Evolutionary conservation across 1,140 invertebrate genomes (phyloP), one percentile per base, ranked within the genome.

Genomic region (Goniozus legneri): DNA sequence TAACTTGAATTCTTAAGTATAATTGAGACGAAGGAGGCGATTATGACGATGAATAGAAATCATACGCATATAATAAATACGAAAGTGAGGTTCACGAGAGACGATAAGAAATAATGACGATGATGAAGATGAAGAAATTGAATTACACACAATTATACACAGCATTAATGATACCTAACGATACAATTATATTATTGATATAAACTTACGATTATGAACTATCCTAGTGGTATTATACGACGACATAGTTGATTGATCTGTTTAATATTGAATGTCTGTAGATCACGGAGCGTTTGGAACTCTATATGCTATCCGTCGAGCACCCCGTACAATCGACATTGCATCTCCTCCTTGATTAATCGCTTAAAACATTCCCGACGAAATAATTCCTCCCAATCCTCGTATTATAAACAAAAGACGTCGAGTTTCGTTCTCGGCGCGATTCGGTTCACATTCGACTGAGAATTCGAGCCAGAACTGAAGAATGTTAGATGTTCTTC

Each of bases 181-280:
- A 72, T 73, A 74, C 69, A 64, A 71, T 72, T 73, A 72, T 72
- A 75, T 74, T 73, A 75, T 75, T 75, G 70, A 75, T 74, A 74
- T 73, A 71, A 4, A 72, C 67, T 72, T 70, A 74, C 61, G 67
- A 72, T 67, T 73, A 75, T 73, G 61, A 72, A 73, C 63, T 74
- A 75, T 69, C 62, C 70, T 74, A 75, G 68, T 62, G 68, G 64
- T 75, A 75, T 71, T 68, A 73, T 64, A 68, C 66, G 71, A 71
- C 56, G 68, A 72, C 66, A 75, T 75, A 76, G 71, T 76, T 76
- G 67, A 74, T 71, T 74, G 68, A 76, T 73, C 71, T 76, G 73
- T 76, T 76, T 73, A 74, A 73, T 75, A 72, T 73, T 74, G 71
- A 72, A 76, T 76, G 73, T 76, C 68, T 76, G 73, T 76, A 74